Evolutionary conservation across 2,797 vertebrate genomes (phyloP), one percentile per base, ranked within the genome.

Genomic region (Caiman crocodilus): DNA sequence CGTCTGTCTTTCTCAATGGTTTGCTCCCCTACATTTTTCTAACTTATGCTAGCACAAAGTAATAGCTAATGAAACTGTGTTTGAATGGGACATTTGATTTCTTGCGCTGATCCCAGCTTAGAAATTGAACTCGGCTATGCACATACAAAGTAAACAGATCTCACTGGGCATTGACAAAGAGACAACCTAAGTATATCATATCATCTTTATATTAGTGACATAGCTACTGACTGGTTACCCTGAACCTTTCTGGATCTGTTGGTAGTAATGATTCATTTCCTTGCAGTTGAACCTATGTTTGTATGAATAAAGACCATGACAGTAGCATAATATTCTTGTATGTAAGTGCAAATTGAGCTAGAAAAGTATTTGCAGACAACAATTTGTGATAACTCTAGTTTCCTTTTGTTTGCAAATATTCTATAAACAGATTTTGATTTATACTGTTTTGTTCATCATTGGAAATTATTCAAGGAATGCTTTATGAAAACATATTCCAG

Each of bases 101-200:
- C 67, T 91, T 91, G 89, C 83, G 92, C 89, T 82, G 80, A 90
- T 88, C 92, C 82, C 93, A 67, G 60, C 80, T 82, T 84, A 76
- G 74, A 79, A 65, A 84, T 14, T 90, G 87, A 94, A 86, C 91
- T 88, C 81, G 92, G 87, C 94, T 89, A 86, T 82, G 69, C 95
- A 93, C 95, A 85, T 89, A 97, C 93, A 96, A 96, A 95, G 94
- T 97, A 97, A 93, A 80, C 83, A 90, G 96, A 90, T 97, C 94
- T 95, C 96, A 96, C 96, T 94, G 87, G 89, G 90, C 84, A 85
- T 87, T 76, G 78, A 90, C 90, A 65, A 93, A 93, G 82, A 95
- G 63, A 50, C 42, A 50, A 50, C 42, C 42, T 50, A 50, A 87
- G 71, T 28, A 56, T 69, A 88, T 90, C 89, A 7, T 83, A 87